phyloP scores from a whole-genome alignment of 2,113 vertebrate species.

The Microcebus jonahi region DNA sequence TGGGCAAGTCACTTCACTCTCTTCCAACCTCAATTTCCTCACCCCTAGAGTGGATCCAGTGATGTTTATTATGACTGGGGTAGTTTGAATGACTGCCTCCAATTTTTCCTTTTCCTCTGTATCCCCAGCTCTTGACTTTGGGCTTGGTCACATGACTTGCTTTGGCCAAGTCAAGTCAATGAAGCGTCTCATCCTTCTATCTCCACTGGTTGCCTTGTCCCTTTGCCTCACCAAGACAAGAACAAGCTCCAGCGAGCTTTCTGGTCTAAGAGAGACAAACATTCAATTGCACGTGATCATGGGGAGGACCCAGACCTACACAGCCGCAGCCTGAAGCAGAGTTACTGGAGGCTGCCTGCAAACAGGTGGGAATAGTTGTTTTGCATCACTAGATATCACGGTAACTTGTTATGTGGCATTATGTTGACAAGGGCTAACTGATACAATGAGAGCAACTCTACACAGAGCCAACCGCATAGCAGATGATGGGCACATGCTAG shows the following conservation, averaged over 20 bases:
- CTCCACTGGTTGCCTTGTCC: too few relatives aligned
- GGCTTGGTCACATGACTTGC: not conserved
- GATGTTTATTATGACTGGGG: not conserved
- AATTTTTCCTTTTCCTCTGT: not conserved
- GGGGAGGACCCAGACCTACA: not conserved
- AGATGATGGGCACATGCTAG: not conserved
- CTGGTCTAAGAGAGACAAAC: not conserved
- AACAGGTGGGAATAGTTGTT: too few relatives aligned
- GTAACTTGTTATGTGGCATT: not conserved
- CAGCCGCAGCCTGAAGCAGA: not conserved
- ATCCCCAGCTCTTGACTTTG: not conserved
- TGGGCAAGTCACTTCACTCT: not conserved
- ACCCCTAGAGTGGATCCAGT: too few relatives aligned
- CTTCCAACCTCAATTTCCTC: not conserved
- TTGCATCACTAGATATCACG: not conserved
- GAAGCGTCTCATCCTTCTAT: not conserved
- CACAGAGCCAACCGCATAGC: not conserved
- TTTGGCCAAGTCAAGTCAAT: not conserved
- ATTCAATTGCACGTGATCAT: too few relatives aligned
- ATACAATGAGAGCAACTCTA: not conserved
- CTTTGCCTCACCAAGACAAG: not conserved
- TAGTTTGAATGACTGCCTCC: not conserved
- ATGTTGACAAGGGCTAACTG: not conserved
- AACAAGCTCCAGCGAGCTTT: not conserved
- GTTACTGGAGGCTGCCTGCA: accelerated